Conservation (phyloP, 2,888 invertebrate genomes). For the Eupithecia dodoneata region DNA sequence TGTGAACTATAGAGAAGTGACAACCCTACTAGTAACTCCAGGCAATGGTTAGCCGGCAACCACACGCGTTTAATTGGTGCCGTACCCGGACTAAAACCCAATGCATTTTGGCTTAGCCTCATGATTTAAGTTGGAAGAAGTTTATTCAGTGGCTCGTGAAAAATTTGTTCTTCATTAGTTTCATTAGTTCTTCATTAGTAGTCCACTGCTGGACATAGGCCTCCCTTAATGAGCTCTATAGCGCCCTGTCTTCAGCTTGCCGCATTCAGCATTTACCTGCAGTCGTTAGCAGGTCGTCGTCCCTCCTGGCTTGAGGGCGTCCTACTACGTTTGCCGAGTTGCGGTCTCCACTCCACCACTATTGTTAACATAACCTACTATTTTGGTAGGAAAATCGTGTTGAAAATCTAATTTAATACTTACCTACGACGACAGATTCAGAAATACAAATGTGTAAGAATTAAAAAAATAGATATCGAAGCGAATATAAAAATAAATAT, state of each 20-base stretch:
- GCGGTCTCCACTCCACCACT: not conserved
- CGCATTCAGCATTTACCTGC: no score
- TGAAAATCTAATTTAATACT: not conserved
- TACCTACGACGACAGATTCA: no score
- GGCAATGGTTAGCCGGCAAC: slow-evolving; percentile 38
- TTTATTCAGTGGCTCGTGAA: slow-evolving; percentile 29
- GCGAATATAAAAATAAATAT: not conserved
- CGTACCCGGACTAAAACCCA: slow-evolving; percentile 36
- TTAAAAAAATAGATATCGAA: not conserved
- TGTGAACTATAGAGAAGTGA: not conserved
- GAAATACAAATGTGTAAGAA: not conserved
- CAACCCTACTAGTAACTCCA: slow-evolving; percentile 31
- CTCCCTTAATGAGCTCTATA: no score
- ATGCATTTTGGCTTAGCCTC: slow-evolving; percentile 45
- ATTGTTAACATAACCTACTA: not conserved
- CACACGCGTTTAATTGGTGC: slow-evolving; percentile 49
- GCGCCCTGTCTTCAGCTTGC: no score
- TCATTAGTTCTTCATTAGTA: no score
- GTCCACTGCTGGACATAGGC: no score
- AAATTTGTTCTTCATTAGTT: no score
- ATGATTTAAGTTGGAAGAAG: slow-evolving; percentile 26
- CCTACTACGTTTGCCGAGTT: no score
- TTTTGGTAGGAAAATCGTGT: not conserved
- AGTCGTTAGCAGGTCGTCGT: no score
- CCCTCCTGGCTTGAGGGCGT: no score